Evolutionary conservation across 37 sponge, comb jelly and placozoan species (phyloP), one percentile per base, ranked within the genome.

Genomic region (Theonella swinhoei): DNA sequence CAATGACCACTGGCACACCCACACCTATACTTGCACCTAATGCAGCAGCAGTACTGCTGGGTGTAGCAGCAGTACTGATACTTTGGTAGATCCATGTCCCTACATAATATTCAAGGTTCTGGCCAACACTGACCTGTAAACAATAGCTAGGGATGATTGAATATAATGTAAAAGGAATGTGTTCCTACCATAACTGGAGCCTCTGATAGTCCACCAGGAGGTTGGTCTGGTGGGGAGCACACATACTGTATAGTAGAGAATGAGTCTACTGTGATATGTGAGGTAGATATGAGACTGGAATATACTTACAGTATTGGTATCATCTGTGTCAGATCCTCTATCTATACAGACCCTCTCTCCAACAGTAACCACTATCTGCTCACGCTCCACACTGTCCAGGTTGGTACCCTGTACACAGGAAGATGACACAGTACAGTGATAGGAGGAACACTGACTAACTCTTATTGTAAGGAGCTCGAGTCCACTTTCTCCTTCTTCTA

Each of bases 371-470:
- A 20, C 38, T 29, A 82, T 82, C 70, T 88, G 82, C 59, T 35
- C 31, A 39, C 9, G 20, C 61, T 83, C 78, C 3, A 88, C 84
- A 43, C 42, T 64, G 35, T 62, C 73, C 19, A 88, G 38, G 68
- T 77, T 68, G 35, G 34, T 22, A 26, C 89, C 89, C 89, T 88
- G 54, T 4, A 72, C n/a, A n/a, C n/a, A n/a, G n/a, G n/a, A n/a
- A n/a, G n/a, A n/a, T n/a, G n/a, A n/a, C n/a, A n/a, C n/a, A n/a
- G n/a, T n/a, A n/a, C n/a, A n/a, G n/a, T n/a, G n/a, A n/a, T n/a
- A n/a, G n/a, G n/a, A n/a, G n/a, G 54, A 47, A 47, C 14, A 17
- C 14, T 14, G 14, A 47, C 54, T 47, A 7, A 47, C 54, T 17
- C 11, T 17, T 7, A 47, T 47, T 7, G 54, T 47, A 14, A 47